Percentiles rank a stretch among this genome's conserved stretches.
phyloP scores from a whole-genome alignment of 2,797 vertebrate species.

The Tauraco hartlaubi region DNA sequence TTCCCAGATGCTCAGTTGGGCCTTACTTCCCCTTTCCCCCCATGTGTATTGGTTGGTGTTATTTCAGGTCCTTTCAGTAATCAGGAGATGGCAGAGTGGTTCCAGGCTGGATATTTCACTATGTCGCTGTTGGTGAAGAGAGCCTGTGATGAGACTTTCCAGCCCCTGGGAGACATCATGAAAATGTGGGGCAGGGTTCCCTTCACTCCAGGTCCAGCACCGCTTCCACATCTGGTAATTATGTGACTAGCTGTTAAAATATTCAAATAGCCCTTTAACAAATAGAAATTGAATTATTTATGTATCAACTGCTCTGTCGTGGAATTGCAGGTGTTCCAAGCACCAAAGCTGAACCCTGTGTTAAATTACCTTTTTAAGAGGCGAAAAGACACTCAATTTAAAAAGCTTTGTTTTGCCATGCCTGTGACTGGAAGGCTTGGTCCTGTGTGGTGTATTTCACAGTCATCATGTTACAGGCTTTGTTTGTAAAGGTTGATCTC shows the following conservation, averaged over 20 bases:
- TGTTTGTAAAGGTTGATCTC: not conserved
- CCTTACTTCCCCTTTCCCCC: not conserved
- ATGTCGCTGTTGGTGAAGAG: slow-evolving; percentile 97
- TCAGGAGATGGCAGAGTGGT: slow-evolving; percentile 99
- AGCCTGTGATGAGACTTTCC: slow-evolving; percentile 97
- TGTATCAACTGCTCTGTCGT: not conserved
- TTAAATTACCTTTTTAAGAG: not conserved
- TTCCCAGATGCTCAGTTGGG: not conserved
- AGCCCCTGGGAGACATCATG: slow-evolving; percentile 96
- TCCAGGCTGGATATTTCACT: slow-evolving; percentile 98
- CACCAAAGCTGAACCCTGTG: not conserved
- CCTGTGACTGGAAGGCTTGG: not conserved
- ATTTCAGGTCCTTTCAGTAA: slow-evolving; percentile 95
- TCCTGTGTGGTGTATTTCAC: not conserved
- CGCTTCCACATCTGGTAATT: slow-evolving; percentile 92
- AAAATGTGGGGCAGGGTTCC: slow-evolving; percentile 99
- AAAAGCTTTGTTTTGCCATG: not conserved
- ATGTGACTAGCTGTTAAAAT: not conserved
- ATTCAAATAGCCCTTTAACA: not conserved
- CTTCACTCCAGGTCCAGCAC: slow-evolving; percentile 90
- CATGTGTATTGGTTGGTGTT: slow-evolving; percentile 21
- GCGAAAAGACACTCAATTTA: not conserved
- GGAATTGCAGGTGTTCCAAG: not conserved
- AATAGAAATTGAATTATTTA: not conserved
- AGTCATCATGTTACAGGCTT: not conserved